These are phyloP conservation scores for Trichomycterus rosablanca DNA, from an alignment of 2,113 vertebrate species.

Conservation along the genomic window DNA sequence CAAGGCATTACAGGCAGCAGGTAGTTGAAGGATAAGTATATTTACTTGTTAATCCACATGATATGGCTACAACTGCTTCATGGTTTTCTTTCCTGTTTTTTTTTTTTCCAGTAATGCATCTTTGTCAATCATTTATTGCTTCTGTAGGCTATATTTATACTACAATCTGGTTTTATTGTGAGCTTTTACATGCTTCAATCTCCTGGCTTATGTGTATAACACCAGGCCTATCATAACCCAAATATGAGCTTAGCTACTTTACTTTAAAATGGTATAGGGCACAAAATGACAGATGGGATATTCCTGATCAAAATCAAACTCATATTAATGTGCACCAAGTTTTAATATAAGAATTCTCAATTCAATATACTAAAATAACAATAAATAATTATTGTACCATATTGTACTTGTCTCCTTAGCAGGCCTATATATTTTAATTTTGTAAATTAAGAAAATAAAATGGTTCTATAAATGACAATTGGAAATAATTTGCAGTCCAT, in stretches of 20 bases:
- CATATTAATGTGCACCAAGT: background rate
- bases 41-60: no score
- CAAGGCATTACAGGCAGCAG: no score
- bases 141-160: background rate
- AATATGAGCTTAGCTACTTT: conserved; percentile 8
- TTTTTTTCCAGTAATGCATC: no score
- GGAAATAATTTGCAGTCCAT: no score
- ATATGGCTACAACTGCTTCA: no score
- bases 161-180: background rate
- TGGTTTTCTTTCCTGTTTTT: no score
- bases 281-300: conserved; percentile 1
- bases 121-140: no score
- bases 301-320: conserved; percentile 1
- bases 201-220: conserved; percentile 5
- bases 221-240: background rate
- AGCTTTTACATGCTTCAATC: background rate
- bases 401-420: background rate
- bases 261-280: background rate
- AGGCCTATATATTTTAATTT: no score
- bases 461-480: no score
- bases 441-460: no score
- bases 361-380: background rate
- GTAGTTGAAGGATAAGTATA: no score
- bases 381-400: background rate
- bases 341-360: background rate